These are phyloP conservation scores for Melanogrammus aeglefinus DNA, from an alignment of 2,797 vertebrate species.

Conservation along the genomic window DNA sequence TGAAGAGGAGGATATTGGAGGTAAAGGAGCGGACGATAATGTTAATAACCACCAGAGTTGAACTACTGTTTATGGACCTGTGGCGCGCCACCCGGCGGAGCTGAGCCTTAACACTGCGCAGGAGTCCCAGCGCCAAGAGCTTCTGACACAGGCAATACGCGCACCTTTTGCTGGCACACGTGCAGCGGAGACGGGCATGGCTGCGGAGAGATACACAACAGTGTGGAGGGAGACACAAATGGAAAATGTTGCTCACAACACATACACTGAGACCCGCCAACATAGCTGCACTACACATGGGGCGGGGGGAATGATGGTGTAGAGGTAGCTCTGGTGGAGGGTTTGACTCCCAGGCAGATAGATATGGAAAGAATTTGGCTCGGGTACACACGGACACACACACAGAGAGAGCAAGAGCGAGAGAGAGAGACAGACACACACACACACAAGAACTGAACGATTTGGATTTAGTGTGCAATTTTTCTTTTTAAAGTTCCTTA, in stretches of 20 bases:
- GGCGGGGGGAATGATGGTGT: neutral
- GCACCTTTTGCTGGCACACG: constrained; percentile 98
- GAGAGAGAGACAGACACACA: no score
- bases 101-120: constrained; percentile 96
- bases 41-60: constrained; percentile 29
- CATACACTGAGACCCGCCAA: constrained; percentile 15
- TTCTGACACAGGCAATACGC: constrained; percentile 99
- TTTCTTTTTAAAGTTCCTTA: no score
- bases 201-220: constrained; percentile 91
- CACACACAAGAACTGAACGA: no score
- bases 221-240: constrained; percentile 49
- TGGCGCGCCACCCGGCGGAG: constrained; percentile 92
- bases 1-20: constrained; percentile 39
- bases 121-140: constrained; percentile 97
- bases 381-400: no score
- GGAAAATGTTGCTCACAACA: constrained; percentile 28
- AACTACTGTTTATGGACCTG: constrained; percentile 88
- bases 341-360: neutral
- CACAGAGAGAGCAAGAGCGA: neutral
- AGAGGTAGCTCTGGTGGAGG: neutral
- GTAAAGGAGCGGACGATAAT: constrained; percentile 43
- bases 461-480: no score
- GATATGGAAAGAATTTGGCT: no score
- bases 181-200: constrained; percentile 93
- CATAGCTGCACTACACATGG: neutral